Base-by-base conservation (phyloP, 2,113 vertebrate genomes). In the Nanorana parkeri region DNA sequence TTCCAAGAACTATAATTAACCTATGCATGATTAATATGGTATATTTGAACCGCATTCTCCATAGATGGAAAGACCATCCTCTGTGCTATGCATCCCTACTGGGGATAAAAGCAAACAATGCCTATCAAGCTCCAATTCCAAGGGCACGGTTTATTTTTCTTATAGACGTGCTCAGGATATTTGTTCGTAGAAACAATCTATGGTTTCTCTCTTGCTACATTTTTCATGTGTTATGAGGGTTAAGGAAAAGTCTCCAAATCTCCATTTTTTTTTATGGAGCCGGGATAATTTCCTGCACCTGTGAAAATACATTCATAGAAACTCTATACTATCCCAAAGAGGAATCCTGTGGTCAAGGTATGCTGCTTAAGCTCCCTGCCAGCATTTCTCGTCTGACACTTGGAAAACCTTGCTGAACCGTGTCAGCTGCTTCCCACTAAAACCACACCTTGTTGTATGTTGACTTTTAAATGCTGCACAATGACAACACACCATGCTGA, bases 231-330 rank as follows among this genome's bases (percentile, higher is more conserved):
- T 72, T 73, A 29, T n/a, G 17, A 65, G 68, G 68, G 60, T 52
- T 64, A 47, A 73, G 73, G 28, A 26, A 51, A 47, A 77, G n/a
- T 19, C 77, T 67, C 63, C 65, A 69, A 64, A 81, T 74, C 73
- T n/a, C 47, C 74, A 75, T 75, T 16, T 47, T 36, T 36, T 82
- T 73, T 74, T 69, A 67, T 51, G 28, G 51, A 55, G 47, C 47
- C 23, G 29, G 71, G 63, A 75, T 75, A 82, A 82, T 75, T 82
- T 82, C 54, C 71, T 67, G 80, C 80, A 82, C 80, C 80, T 82
- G 80, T 82, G 60, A 82, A 82, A 82, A 82, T 82, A 82, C 73
- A 73, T 55, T 32, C 51, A 26, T 41, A 26, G 80, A 82, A 82
- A 81, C 71, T 17, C 69, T 73, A 81, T 26, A 74, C 79, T 54